Evolutionary conservation across 2,888 invertebrate species (phyloP), one percentile per base, ranked within the genome.

Genomic region (Tetheella fluctuosa): DNA sequence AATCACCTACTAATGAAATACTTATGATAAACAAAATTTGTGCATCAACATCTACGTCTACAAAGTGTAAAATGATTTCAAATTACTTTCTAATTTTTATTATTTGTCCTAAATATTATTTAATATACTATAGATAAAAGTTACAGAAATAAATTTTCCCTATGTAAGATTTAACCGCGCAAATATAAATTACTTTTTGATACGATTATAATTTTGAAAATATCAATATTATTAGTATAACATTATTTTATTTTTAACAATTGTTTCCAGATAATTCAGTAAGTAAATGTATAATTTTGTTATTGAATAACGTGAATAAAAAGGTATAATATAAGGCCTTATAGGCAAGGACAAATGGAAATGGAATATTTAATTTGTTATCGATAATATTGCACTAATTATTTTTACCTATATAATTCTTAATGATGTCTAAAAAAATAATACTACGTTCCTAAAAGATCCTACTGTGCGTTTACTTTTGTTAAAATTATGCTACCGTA

Each of bases 1-100:
- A 48, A 48, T 48, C 71, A 67, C 71, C 77, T 76, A 77, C 78
- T 75, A 77, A 76, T 81, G 81, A 80, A 84, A 74, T 72, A 81
- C 75, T 82, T 80, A 76, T 66, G 74, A 67, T 69, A 82, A 89
- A 90, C 86, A 83, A 63, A 89, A 76, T 78, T 82, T 86, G 91
- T 91, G 91, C 90, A 86, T 80, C 81, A 91, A 91, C 90, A 83
- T 79, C 91, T 92, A 91, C 86, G 60, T 62, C 90, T 91, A 91
- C 88, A 66, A 73, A 86, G 89, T 91, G 90, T 85, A 83, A 84
- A 88, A 86, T 82, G 76, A 71, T 76, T 80, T 80, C n/a, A 76
- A 79, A 77, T 78, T 84, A 80, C 72, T 64, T 69, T 67, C 74
- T 77, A 74, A 58, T 68, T 76, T 68, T 72, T 48, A 48, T 48